Conservation (phyloP, 2,113 vertebrate genomes). For the Hippotragus niger region DNA sequence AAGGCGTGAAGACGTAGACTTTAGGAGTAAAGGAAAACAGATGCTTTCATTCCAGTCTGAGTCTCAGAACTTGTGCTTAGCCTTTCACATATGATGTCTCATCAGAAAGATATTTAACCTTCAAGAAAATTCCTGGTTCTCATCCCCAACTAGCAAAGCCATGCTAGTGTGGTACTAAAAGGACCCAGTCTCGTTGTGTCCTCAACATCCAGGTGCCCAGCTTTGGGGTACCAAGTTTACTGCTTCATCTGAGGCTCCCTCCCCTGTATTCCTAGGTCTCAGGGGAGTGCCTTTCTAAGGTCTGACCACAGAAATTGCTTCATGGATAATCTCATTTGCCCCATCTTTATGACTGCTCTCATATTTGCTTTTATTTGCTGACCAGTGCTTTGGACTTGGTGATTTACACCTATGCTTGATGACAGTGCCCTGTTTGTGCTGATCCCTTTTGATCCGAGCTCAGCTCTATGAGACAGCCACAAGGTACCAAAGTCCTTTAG, state of each 20-base stretch:
- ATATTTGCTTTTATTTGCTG: constrained; percentile 26
- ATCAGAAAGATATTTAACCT: background rate
- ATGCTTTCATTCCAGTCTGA: constrained; percentile 19
- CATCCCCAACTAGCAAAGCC: background rate
- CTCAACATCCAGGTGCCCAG: background rate
- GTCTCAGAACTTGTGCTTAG: background rate
- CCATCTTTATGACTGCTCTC: background rate
- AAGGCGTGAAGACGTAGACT: background rate
- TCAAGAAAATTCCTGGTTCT: constrained; percentile 19
- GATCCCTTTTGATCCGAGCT: background rate
- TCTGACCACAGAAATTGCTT: background rate
- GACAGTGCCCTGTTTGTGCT: background rate
- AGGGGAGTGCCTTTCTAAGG: background rate
- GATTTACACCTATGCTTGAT: background rate
- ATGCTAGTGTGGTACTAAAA: constrained; percentile 1
- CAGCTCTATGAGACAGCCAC: background rate
- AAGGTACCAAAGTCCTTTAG: background rate
- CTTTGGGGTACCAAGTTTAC: background rate
- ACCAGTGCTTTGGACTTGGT: background rate
- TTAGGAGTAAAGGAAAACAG: background rate
- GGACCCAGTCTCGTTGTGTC: background rate
- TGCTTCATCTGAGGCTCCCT: background rate
- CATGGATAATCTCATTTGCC: background rate
- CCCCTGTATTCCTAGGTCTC: background rate
- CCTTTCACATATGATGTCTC: background rate